phyloP scores from a whole-genome alignment of 2,888 invertebrate genomes.

The Eupelmus urozonus region DNA sequence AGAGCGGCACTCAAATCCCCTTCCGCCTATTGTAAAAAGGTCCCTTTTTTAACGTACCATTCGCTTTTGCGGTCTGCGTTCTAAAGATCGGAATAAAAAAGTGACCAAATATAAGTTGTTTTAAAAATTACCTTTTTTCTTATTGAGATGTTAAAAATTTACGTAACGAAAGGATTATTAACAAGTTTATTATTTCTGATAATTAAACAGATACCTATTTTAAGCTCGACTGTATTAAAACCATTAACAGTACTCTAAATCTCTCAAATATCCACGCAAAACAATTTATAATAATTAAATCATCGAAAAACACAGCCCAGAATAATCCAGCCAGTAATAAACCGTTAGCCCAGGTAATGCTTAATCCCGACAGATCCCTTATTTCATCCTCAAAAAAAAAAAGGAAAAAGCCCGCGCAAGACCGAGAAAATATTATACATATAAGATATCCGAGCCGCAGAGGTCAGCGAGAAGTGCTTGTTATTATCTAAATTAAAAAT shows the following conservation, averaged over 20 bases:
- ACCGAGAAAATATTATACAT: constrained; percentile 58
- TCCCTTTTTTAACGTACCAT: constrained; percentile 26
- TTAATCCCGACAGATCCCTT: constrained; percentile 41
- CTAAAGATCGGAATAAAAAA: constrained; percentile 2
- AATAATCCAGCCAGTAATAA: constrained; percentile 5
- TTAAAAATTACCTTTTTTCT: neutral
- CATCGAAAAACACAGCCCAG: neutral
- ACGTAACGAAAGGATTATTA: too few species aligned
- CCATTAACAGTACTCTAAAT: neutral
- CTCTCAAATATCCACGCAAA: too few species aligned
- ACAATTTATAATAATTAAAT: constrained; percentile 1
- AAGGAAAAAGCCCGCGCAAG: constrained; percentile 43
- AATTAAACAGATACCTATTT: too few species aligned
- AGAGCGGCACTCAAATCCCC: constrained; percentile 30
- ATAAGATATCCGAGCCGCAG: constrained; percentile 51
- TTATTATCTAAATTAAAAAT: constrained; percentile 74
- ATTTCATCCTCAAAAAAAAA: constrained; percentile 36
- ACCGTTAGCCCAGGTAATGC: constrained; percentile 7
- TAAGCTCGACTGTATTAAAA: neutral
- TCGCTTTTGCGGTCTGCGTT: neutral
- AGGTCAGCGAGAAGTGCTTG: constrained; percentile 56
- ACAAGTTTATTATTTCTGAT: too few species aligned
- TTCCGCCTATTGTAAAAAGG: constrained; percentile 46
- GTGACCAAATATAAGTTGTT: constrained; percentile 3
- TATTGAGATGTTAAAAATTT: too few species aligned